These are phyloP conservation scores for Pantherophis alleghaniensis DNA, from an alignment of 2,797 vertebrate genomes.

Conservation along the genomic window DNA sequence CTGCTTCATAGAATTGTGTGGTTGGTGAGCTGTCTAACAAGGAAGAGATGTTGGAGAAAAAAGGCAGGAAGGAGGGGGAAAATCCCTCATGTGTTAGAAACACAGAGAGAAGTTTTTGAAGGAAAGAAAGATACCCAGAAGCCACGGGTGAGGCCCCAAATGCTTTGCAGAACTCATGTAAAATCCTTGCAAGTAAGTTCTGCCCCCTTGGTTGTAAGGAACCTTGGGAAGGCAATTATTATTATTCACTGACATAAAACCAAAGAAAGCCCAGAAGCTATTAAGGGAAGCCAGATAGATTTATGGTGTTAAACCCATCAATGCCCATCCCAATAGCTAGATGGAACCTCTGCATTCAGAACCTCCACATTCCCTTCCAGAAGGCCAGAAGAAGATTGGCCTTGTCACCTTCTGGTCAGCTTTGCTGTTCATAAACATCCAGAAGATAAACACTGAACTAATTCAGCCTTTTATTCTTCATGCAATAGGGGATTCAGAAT, in stretches of 20 bases:
- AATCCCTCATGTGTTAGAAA: not conserved
- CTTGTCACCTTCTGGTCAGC: not conserved
- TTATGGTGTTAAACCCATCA: not conserved
- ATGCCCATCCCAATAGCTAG: not conserved
- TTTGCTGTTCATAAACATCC: not conserved
- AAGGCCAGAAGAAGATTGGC: not conserved
- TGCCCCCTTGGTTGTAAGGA: not conserved
- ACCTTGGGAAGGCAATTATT: not conserved
- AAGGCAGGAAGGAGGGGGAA: not conserved
- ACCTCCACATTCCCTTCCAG: not conserved
- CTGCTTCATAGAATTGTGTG: not conserved
- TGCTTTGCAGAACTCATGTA: not conserved
- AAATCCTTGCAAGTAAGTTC: not conserved
- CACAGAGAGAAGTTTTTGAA: not conserved
- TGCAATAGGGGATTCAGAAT: not conserved
- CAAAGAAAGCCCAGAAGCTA: not conserved
- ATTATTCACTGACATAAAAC: not conserved
- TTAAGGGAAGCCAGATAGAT: not conserved
- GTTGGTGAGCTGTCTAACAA: not conserved
- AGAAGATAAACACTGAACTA: not conserved
- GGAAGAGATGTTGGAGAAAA: not conserved
- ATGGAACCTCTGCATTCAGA: not conserved
- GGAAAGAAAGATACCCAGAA: not conserved
- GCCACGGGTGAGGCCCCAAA: not conserved
- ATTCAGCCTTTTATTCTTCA: not conserved